A percentile compares a stretch with the other conserved stretches of the same genome.
Evolutionary conservation across 2,888 invertebrate species (phyloP).

Genomic region (Drosophila nigricruria): DNA sequence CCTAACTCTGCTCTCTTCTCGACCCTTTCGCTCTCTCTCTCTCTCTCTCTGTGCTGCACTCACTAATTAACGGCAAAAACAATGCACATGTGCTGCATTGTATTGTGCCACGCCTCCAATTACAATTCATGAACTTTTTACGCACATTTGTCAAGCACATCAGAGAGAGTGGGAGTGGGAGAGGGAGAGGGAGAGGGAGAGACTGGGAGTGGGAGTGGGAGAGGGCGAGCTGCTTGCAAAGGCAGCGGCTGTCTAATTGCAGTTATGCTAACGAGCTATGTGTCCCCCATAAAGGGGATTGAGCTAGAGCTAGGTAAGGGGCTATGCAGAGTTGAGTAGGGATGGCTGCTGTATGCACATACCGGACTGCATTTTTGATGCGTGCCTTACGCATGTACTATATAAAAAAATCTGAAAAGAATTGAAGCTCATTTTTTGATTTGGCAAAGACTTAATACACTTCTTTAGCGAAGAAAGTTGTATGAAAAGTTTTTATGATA

Average conservation of each 20-base stretch:
- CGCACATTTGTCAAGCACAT: slow-evolving; percentile 76
- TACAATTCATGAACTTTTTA: slow-evolving; percentile 72
- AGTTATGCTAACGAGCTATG: slow-evolving; percentile 70
- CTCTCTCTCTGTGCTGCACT: not conserved
- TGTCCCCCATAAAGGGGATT: slow-evolving; percentile 22
- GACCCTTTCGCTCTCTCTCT: not conserved
- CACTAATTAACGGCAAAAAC: slow-evolving; percentile 50
- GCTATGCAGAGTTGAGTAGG: not conserved
- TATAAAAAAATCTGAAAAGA: slow-evolving; percentile 5
- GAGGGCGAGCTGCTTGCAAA: not conserved
- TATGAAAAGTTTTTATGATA: not conserved
- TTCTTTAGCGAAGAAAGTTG: not conserved
- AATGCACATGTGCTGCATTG: slow-evolving; percentile 44
- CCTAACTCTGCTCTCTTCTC: not conserved
- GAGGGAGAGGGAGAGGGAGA: not conserved
- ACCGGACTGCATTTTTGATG: slow-evolving; percentile 53
- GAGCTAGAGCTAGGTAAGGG: slow-evolving; percentile 13
- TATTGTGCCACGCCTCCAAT: slow-evolving; percentile 53
- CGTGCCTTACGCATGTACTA: slow-evolving; percentile 63
- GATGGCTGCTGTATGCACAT: slow-evolving; percentile 3
- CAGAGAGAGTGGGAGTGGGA: not conserved
- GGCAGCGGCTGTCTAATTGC: slow-evolving; percentile 66
- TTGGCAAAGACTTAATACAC: slow-evolving; percentile 10
- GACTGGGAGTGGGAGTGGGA: not conserved
- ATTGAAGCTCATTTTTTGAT: not conserved